phyloP scores from a whole-genome alignment of 2,113 vertebrate genomes.

The Stigmatopora argus region DNA sequence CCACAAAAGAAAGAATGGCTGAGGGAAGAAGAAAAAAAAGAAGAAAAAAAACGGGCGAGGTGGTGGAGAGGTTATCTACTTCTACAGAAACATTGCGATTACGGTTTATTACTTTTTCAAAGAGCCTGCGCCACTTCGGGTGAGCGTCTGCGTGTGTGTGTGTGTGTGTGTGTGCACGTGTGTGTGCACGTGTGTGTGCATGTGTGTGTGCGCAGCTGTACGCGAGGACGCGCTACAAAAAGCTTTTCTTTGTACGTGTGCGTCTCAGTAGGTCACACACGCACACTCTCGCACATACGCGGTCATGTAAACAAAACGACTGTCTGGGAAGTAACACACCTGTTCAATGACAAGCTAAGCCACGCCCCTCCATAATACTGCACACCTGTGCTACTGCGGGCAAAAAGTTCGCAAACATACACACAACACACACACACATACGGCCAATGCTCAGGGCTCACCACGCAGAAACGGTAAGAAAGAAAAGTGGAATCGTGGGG shows the following conservation, averaged over 20 bases:
- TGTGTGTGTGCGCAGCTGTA: slow-evolving; percentile 26
- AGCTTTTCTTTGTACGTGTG: slow-evolving; percentile 13
- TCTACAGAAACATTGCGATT: slow-evolving; percentile 41
- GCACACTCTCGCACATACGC: slow-evolving; percentile 18
- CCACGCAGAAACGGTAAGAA: slow-evolving; percentile 42
- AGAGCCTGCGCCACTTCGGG: slow-evolving; percentile 18
- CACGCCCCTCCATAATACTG: slow-evolving; percentile 64
- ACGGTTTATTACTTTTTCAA: slow-evolving; percentile 35
- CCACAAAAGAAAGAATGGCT: not conserved
- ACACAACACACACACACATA: slow-evolving; percentile 31
- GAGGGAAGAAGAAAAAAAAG: slow-evolving; percentile 16
- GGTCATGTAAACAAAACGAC: slow-evolving; percentile 52
- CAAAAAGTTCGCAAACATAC: slow-evolving; percentile 50
- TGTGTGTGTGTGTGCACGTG: slow-evolving; percentile 15
- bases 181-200: slow-evolving; percentile 8
- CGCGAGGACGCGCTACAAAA: slow-evolving; percentile 18
- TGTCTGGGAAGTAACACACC: slow-evolving; percentile 65
- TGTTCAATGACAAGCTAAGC: slow-evolving; percentile 61
- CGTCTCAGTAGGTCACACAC: slow-evolving; percentile 41
- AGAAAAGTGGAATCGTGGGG: slow-evolving; percentile 29
- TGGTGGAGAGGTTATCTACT: slow-evolving; percentile 44
- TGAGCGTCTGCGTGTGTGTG: not conserved
- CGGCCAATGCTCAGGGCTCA: slow-evolving; percentile 53
- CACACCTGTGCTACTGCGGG: slow-evolving; percentile 68
- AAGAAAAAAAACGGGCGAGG: slow-evolving; percentile 17